Conservation (phyloP, 2,113 vertebrate genomes). For the Podiceps cristatus region DNA sequence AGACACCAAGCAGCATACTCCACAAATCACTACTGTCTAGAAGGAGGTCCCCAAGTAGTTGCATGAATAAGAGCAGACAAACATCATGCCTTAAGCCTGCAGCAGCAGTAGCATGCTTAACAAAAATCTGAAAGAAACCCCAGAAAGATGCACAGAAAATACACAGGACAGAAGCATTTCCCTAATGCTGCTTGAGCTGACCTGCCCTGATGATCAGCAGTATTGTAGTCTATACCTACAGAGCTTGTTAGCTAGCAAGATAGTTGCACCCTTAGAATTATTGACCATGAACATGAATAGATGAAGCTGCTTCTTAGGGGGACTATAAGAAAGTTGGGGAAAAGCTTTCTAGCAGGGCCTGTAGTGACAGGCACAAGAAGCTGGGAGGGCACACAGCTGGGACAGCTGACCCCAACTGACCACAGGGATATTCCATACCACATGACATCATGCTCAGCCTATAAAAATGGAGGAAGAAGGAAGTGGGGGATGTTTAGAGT, state of each 20-base stretch:
- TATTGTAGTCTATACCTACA: not conserved
- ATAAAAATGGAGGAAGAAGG: not conserved
- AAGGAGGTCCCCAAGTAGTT: not conserved
- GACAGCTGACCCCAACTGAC: too few relatives aligned
- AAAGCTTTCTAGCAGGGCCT: too few relatives aligned
- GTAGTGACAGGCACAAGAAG: too few relatives aligned
- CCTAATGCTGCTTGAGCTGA: not conserved
- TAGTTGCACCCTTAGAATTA: not conserved
- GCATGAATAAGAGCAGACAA: not conserved
- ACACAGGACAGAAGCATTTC: not conserved
- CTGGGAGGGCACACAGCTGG: too few relatives aligned
- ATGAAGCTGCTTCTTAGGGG: not conserved
- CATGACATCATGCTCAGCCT: not conserved
- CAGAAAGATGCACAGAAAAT: too few relatives aligned
- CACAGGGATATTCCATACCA: not conserved
- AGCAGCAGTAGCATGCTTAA: not conserved
- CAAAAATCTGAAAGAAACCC: not conserved
- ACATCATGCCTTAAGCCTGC: not conserved
- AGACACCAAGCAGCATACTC: not conserved
- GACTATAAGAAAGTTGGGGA: too few relatives aligned
- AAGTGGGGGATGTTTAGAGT: not conserved
- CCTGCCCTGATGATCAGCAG: not conserved
- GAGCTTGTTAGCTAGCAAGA: not conserved
- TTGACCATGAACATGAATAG: not conserved
- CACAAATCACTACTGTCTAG: not conserved